phyloP scores from a whole-genome alignment of 2,113 vertebrate genomes.

The Tor tambroides region DNA sequence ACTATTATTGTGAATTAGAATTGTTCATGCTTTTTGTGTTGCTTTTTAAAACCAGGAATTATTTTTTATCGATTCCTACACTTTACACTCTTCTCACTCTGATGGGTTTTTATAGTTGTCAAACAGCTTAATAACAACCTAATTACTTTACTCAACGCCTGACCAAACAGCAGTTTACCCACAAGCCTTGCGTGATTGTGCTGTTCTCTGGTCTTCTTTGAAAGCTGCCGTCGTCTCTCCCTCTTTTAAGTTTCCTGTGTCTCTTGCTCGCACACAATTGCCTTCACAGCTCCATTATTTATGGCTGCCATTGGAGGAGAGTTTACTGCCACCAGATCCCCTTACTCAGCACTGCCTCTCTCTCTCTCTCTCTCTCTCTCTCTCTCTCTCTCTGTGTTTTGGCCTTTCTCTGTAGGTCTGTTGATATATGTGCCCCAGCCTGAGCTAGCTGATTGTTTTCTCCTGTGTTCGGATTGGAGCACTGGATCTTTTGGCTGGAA shows the following conservation, averaged over 20 bases:
- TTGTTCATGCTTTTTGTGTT: not conserved
- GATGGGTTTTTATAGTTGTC: conserved; percentile 49
- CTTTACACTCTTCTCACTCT: conserved; percentile 53
- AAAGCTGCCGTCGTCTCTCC: conserved; percentile 25
- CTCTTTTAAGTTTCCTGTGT: conserved; percentile 15
- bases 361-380: not conserved
- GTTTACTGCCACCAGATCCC: conserved; percentile 58
- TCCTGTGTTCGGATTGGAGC: conserved; percentile 37
- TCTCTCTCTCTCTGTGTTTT: not conserved
- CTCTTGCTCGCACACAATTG: conserved; percentile 26
- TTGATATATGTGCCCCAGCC: conserved; percentile 52
- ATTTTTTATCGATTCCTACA: conserved; percentile 12
- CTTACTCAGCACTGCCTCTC: conserved; percentile 58
- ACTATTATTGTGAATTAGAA: not conserved
- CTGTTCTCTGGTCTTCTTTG: conserved; percentile 40
- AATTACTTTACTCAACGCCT: conserved; percentile 49
- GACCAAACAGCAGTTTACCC: conserved; percentile 46
- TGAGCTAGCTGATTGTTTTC: conserved; percentile 35
- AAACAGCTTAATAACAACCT: conserved; percentile 42
- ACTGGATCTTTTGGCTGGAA: conserved; percentile 51
- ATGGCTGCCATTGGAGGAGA: conserved; percentile 59
- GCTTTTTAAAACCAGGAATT: not conserved
- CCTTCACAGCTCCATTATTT: conserved; percentile 58
- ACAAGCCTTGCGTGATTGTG: not conserved
- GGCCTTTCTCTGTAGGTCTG: conserved; percentile 50